Evolutionary conservation across 2,113 vertebrate genomes (phyloP).

Genomic region (Emydocephalus ijimae): DNA sequence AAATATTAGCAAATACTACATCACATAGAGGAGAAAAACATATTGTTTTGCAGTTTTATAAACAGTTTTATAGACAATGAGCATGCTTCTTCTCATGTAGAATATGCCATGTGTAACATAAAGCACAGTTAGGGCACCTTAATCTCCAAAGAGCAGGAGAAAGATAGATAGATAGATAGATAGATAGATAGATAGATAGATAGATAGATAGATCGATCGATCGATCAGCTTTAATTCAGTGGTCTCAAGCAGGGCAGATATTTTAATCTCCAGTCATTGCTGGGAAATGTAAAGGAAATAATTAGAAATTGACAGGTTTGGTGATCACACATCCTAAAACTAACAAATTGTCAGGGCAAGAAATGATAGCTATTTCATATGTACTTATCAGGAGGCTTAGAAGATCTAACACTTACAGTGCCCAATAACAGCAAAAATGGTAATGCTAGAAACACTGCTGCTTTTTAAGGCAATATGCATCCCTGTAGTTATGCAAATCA

Average conservation of each 20-base stretch:
- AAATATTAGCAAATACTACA: neutral
- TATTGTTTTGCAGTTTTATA: slow-evolving; percentile 21
- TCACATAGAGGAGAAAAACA: neutral
- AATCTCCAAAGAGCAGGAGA: slow-evolving; percentile 50
- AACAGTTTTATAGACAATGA: neutral
- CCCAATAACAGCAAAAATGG: slow-evolving; percentile 26
- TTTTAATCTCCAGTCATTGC: slow-evolving; percentile 56
- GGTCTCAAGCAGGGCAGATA: slow-evolving; percentile 47
- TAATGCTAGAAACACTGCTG: neutral
- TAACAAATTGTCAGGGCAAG: slow-evolving; percentile 4
- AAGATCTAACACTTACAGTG: neutral
- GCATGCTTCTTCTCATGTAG: slow-evolving; percentile 15
- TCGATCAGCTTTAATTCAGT: slow-evolving; percentile 50
- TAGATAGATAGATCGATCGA: slow-evolving; percentile 19
- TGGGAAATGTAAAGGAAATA: slow-evolving; percentile 61
- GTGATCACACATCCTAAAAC: slow-evolving; percentile 38
- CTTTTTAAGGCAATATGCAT: neutral
- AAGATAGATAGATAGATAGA: slow-evolving; percentile 21
- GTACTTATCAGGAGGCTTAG: neutral
- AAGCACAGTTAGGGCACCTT: slow-evolving; percentile 37
- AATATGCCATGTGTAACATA: slow-evolving; percentile 12
- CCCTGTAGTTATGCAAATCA: neutral
- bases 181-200: too few relatives aligned
- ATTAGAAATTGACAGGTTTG: slow-evolving; percentile 38
- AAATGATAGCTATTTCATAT: slow-evolving; percentile 42